phyloP scores from a whole-genome alignment of 2,113 vertebrate species.

The Petroica traversi region DNA sequence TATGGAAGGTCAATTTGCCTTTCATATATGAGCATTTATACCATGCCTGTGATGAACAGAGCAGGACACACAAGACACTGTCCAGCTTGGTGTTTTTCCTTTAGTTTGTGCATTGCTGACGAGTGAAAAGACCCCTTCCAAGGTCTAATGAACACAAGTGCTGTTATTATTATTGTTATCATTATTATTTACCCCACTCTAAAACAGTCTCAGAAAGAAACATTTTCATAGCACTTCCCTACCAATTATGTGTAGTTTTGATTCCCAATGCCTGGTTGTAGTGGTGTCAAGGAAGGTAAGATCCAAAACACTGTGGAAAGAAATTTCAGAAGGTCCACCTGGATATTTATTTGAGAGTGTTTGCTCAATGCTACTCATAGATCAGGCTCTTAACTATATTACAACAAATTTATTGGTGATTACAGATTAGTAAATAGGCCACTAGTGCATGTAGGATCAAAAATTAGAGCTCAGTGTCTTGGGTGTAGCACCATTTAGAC shows the following conservation, averaged over 20 bases:
- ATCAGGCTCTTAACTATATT: neutral
- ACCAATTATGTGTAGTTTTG: neutral
- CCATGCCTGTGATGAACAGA: neutral
- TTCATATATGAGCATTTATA: neutral
- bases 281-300: neutral
- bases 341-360: neutral
- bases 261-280: neutral
- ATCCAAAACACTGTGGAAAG: neutral
- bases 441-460: neutral
- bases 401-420: neutral
- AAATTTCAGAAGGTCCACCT: neutral
- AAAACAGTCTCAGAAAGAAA: neutral
- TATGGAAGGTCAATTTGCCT: neutral
- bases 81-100: neutral
- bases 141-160: neutral
- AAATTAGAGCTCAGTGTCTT: neutral
- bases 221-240: neutral
- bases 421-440: neutral
- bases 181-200: neutral
- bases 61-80: neutral
- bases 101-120: neutral
- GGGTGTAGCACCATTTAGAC: neutral
- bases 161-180: neutral
- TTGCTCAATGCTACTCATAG: neutral
- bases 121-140: neutral